phyloP scores from a whole-genome alignment of 2,888 invertebrate genomes.

The Drosophila mimetica region DNA sequence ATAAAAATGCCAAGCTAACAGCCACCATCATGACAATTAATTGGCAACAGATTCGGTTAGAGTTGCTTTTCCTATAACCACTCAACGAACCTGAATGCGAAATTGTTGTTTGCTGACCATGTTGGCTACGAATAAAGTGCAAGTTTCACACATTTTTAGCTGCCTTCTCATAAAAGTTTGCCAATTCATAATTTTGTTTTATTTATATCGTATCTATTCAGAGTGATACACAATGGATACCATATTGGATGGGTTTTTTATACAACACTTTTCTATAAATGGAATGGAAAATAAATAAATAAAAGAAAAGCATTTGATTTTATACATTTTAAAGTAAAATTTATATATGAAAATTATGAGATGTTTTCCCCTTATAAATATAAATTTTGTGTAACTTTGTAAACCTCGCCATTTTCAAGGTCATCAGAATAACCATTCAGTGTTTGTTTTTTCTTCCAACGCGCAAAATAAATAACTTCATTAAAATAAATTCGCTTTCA shows the following conservation, averaged over 20 bases:
- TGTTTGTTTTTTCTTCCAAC: slow-evolving; percentile 8
- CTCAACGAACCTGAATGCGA: slow-evolving; percentile 39
- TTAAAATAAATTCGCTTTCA: slow-evolving; percentile 56
- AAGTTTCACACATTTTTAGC: slow-evolving; percentile 23
- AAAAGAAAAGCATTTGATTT: too few relatives aligned
- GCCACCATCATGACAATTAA: slow-evolving; percentile 55
- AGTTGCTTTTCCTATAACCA: slow-evolving; percentile 19
- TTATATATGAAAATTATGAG: too few relatives aligned
- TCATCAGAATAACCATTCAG: slow-evolving; percentile 5
- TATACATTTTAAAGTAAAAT: too few relatives aligned
- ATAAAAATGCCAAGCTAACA: slow-evolving; percentile 19
- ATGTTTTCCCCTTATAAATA: not conserved
- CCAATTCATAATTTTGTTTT: slow-evolving; percentile 4
- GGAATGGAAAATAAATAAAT: not conserved
- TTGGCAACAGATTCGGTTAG: slow-evolving; percentile 41
- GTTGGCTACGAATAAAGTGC: slow-evolving; percentile 12
- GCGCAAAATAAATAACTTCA: slow-evolving; percentile 34
- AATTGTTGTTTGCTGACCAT: slow-evolving; percentile 28
- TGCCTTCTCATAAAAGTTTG: slow-evolving; percentile 13
- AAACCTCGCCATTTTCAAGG: slow-evolving; percentile 16
- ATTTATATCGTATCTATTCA: slow-evolving; percentile 2
- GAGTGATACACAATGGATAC: slow-evolving; percentile 16
- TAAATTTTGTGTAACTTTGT: not conserved
- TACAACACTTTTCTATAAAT: slow-evolving; percentile 1
- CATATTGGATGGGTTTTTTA: slow-evolving; percentile 27